Conservation (phyloP, 1,140 invertebrate genomes). For the Globodera rostochiensis region DNA sequence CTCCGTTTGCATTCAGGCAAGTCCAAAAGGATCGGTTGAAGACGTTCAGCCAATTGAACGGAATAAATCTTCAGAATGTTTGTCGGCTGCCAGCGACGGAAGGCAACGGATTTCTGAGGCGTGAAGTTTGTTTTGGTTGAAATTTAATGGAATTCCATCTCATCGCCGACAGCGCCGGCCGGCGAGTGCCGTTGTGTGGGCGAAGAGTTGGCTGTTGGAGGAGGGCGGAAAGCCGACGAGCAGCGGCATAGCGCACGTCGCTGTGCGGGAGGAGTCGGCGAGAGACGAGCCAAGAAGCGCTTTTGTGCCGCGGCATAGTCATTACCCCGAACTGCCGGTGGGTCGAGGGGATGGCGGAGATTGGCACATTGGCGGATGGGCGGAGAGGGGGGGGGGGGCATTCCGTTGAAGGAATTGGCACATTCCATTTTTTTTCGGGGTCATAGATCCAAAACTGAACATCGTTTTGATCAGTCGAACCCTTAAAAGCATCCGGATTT, state of each 20-base stretch:
- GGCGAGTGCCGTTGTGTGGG: constrained; percentile 57
- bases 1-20: constrained; percentile 56
- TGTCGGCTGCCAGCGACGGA: constrained; percentile 56
- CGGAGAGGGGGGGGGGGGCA: no score
- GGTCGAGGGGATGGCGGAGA: not conserved
- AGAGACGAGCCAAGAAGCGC: constrained; percentile 39
- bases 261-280: constrained; percentile 41
- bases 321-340: constrained; percentile 60
- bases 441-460: not conserved
- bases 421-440: not conserved
- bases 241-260: constrained; percentile 56
- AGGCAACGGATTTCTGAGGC: constrained; percentile 46
- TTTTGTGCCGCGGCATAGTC: constrained; percentile 46
- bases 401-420: no score
- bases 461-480: no score
- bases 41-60: not conserved
- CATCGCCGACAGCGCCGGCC: constrained; percentile 11
- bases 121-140: constrained; percentile 26
- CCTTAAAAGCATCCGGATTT: no score
- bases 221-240: constrained; percentile 50
- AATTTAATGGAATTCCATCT: not conserved
- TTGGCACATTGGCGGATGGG: not conserved
- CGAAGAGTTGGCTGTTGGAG: constrained; percentile 58
- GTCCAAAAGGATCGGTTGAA: not conserved
- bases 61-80: constrained; percentile 33